These are phyloP conservation scores for Brachionus rubens DNA, from an alignment of 1,140 invertebrate genomes.

Conservation along the genomic window DNA sequence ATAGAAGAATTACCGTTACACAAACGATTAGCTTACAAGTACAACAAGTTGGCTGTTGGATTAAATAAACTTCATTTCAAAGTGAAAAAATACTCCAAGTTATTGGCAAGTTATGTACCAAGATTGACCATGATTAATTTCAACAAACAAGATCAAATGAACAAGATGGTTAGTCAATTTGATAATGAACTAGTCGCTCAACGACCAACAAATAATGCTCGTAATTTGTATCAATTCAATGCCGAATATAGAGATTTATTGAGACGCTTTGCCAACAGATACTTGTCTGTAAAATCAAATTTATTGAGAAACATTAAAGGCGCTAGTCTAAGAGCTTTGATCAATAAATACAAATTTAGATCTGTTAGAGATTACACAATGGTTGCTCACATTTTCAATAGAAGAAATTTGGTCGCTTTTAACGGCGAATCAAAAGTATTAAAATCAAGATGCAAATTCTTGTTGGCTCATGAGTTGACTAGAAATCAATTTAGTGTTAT, in stretches of 20 bases:
- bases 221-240: constrained; percentile 39
- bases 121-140: not conserved
- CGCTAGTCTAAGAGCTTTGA: not conserved
- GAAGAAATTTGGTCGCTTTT: constrained; percentile 23
- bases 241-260: constrained; percentile 34
- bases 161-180: not conserved
- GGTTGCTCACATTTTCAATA: constrained; percentile 15
- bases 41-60: not conserved
- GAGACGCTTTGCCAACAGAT: constrained; percentile 1
- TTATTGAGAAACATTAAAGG: constrained; percentile 4
- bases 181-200: not conserved
- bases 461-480: constrained; percentile 19
- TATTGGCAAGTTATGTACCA: not conserved
- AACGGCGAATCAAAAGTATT: constrained; percentile 4
- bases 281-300: not conserved
- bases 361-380: not conserved
- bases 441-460: constrained; percentile 7
- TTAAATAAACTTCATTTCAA: constrained; percentile 9
- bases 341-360: constrained; percentile 42
- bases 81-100: not conserved
- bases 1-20: not conserved
- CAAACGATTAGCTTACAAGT: not conserved
- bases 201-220: not conserved
- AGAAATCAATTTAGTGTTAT: constrained; percentile 34
- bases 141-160: not conserved